Percentiles rank a stretch among this genome's conserved stretches.
These are phyloP conservation scores for Neosilurus mollespiculum DNA, from an alignment of 2,797 vertebrate genomes.

Conservation along the genomic window DNA sequence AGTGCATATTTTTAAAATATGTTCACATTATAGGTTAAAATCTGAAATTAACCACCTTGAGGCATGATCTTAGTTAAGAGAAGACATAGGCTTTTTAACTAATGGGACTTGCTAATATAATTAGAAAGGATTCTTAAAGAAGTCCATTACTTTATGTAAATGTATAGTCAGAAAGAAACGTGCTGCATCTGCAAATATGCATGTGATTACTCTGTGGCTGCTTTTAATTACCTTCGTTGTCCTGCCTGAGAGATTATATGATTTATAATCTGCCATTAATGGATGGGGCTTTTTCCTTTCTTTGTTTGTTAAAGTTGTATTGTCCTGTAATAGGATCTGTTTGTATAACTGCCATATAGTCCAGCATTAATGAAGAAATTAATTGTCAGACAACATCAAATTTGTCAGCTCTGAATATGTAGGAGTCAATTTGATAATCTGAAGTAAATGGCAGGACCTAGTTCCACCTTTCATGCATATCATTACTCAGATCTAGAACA, in stretches of 20 bases:
- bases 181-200: constrained; percentile 76
- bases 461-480: constrained; percentile 71
- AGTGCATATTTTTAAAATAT: background rate
- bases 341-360: constrained; percentile 76
- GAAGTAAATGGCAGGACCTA: constrained; percentile 73
- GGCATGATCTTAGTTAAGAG: constrained; percentile 62
- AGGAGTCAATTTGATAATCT: constrained; percentile 78
- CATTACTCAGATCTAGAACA: constrained; percentile 69
- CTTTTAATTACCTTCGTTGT: constrained; percentile 77
- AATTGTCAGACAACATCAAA: constrained; percentile 67
- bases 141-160: constrained; percentile 79
- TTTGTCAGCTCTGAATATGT: constrained; percentile 73
- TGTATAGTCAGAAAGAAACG: constrained; percentile 64
- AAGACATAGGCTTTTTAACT: constrained; percentile 70
- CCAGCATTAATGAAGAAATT: constrained; percentile 78
- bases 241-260: constrained; percentile 77
- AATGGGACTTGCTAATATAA: constrained; percentile 58
- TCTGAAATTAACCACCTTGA: constrained; percentile 48
- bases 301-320: constrained; percentile 71
- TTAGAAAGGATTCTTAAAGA: constrained; percentile 69
- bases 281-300: constrained; percentile 63
- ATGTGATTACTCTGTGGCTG: constrained; percentile 73
- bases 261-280: constrained; percentile 73
- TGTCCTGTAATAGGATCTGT: constrained; percentile 68
- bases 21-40: constrained; percentile 10